Percentiles rank a stretch among this genome's conserved stretches.
Conservation (phyloP, 2,113 vertebrate genomes). For the Himantopus leucocephalus region DNA sequence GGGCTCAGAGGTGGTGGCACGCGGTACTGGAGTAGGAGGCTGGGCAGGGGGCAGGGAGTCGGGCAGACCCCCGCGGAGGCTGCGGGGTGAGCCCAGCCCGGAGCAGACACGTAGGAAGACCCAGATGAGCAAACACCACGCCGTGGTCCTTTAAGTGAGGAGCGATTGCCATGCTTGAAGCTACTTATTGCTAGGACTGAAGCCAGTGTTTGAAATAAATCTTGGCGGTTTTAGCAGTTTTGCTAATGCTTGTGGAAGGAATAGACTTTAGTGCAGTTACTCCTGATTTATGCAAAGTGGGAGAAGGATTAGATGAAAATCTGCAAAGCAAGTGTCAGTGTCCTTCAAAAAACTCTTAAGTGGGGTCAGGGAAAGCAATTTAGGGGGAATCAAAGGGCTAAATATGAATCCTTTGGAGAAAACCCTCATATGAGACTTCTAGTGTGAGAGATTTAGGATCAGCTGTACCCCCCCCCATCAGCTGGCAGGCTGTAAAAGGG, state of each 20-base stretch:
- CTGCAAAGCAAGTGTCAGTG: not conserved
- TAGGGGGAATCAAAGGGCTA: not conserved
- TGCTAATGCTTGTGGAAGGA: conserved; percentile 8
- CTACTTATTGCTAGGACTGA: not conserved
- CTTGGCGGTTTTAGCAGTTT: not conserved
- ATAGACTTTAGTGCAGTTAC: not conserved
- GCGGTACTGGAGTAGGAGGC: not conserved
- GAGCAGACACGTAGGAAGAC: not conserved
- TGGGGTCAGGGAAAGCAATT: conserved; percentile 4
- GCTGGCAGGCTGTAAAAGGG: not conserved
- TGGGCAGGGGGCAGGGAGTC: not conserved
- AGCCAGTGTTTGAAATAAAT: conserved; percentile 33
- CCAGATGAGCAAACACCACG: not conserved
- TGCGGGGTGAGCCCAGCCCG: not conserved
- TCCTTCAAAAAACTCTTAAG: conserved; percentile 11
- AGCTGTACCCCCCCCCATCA: not conserved
- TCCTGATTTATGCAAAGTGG: conserved; percentile 15
- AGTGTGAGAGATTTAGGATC: not conserved
- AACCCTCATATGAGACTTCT: not conserved
- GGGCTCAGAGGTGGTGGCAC: not conserved
- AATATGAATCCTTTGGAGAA: not conserved
- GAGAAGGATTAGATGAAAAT: conserved; percentile 1
- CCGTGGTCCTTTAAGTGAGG: not conserved
- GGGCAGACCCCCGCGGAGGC: rapidly evolving
- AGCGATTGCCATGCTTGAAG: not conserved